phyloP scores from a whole-genome alignment of 2,113 vertebrate species.

The Dryoscopus gambensis region DNA sequence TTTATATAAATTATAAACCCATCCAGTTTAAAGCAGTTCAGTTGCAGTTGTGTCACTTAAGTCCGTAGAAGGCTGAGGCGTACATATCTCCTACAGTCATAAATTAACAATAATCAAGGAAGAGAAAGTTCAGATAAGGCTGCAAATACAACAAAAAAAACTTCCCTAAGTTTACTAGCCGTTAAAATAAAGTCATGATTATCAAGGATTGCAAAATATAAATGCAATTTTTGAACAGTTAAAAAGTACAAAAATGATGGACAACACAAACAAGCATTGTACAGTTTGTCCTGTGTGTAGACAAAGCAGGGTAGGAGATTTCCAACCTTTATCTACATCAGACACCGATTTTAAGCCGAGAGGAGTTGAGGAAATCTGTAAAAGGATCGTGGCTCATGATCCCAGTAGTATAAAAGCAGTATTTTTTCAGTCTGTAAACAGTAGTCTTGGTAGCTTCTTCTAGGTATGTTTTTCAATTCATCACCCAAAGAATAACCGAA shows the following conservation, averaged over 20 bases:
- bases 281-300: slow-evolving; percentile 53
- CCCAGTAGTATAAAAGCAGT: slow-evolving; percentile 76
- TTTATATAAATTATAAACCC: slow-evolving; percentile 77
- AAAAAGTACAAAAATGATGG: slow-evolving; percentile 71
- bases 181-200: slow-evolving; percentile 70
- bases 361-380: slow-evolving; percentile 40
- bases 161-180: slow-evolving; percentile 52
- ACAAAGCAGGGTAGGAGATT: slow-evolving; percentile 50
- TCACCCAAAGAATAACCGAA: background rate
- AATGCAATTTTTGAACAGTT: slow-evolving; percentile 72
- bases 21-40: slow-evolving; percentile 70
- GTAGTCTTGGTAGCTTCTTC: slow-evolving; percentile 59
- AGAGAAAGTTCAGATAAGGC: slow-evolving; percentile 60
- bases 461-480: slow-evolving; percentile 51
- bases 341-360: slow-evolving; percentile 40
- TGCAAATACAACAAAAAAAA: slow-evolving; percentile 42
- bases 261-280: slow-evolving; percentile 63
- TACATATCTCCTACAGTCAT: slow-evolving; percentile 63
- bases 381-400: slow-evolving; percentile 65
- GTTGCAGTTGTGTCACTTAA: slow-evolving; percentile 61
- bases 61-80: slow-evolving; percentile 58
- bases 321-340: slow-evolving; percentile 55
- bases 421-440: slow-evolving; percentile 75
- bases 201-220: slow-evolving; percentile 74
- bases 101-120: slow-evolving; percentile 66